A percentile compares a stretch with the other conserved stretches of the same genome.
These are phyloP conservation scores for Anoplius nigerrimus DNA, from an alignment of 2,888 invertebrate genomes.

Conservation along the genomic window DNA sequence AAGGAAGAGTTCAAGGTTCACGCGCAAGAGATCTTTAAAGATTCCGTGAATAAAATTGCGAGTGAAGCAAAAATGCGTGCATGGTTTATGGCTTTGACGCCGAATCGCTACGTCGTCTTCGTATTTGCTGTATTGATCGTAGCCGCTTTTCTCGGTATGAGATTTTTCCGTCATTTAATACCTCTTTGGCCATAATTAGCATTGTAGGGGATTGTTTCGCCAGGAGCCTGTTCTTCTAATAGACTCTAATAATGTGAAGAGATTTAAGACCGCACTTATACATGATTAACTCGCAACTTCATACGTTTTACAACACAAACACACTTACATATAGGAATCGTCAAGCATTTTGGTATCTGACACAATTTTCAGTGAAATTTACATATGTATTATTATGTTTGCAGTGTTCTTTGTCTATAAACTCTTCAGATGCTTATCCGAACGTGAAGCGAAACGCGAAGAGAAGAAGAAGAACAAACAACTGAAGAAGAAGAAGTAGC, in stretches of 20 bases:
- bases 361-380: no score
- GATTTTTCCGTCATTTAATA: no score
- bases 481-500: slow-evolving; percentile 86
- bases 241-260: no score
- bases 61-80: neutral
- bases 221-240: no score
- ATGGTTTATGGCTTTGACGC: no score
- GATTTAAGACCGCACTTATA: neutral
- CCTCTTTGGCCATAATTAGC: no score
- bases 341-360: slow-evolving; percentile 9
- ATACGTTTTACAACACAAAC: neutral
- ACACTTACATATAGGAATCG: slow-evolving; percentile 4
- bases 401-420: slow-evolving; percentile 92
- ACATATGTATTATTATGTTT: slow-evolving; percentile 69
- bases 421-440: slow-evolving; percentile 86
- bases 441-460: slow-evolving; percentile 85
- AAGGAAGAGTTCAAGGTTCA: slow-evolving; percentile 68
- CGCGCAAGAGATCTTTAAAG: slow-evolving; percentile 68
- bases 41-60: slow-evolving; percentile 61
- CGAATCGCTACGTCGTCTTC: slow-evolving; percentile 22
- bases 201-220: no score
- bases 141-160: slow-evolving; percentile 41
- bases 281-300: neutral
- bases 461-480: slow-evolving; percentile 89
- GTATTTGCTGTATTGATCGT: slow-evolving; percentile 33